These are phyloP conservation scores for Procambarus clarkii DNA, from an alignment of 1,140 invertebrate species.

Conservation along the genomic window DNA sequence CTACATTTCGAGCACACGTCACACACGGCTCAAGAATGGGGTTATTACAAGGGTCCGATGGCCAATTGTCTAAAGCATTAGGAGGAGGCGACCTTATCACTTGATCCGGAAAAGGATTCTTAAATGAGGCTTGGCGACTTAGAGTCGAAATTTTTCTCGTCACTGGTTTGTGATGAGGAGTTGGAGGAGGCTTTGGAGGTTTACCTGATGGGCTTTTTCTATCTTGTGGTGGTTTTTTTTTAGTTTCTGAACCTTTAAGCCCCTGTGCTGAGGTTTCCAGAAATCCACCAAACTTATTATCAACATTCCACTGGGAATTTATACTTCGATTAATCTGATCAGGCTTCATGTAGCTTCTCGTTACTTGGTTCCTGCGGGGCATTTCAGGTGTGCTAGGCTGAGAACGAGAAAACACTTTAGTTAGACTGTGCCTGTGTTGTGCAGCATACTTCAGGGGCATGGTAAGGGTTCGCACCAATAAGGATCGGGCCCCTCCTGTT, in stretches of 20 bases:
- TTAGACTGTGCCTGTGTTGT: conserved; percentile 66
- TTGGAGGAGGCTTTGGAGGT: conserved; percentile 58
- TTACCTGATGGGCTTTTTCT: conserved; percentile 42
- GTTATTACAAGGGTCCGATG: conserved; percentile 55
- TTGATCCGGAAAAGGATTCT: conserved; percentile 43
- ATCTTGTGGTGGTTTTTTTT: conserved; percentile 42
- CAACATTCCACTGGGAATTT: conserved; percentile 32
- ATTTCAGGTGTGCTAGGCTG: conserved; percentile 70
- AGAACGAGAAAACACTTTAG: conserved; percentile 68
- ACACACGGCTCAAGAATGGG: conserved; percentile 67
- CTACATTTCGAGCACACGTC: conserved; percentile 70
- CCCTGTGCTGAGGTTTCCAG: conserved; percentile 15
- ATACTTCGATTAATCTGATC: conserved; percentile 51
- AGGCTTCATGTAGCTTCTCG: conserved; percentile 64
- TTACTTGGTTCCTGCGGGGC: conserved; percentile 54
- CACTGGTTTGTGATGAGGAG: conserved; percentile 42
- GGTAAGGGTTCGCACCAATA: conserved; percentile 70
- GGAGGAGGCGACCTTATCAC: conserved; percentile 37
- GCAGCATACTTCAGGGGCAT: conserved; percentile 71
- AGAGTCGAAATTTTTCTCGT: conserved; percentile 37
- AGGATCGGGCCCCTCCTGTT: conserved; percentile 59
- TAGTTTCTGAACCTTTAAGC: not conserved
- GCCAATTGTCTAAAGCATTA: conserved; percentile 38
- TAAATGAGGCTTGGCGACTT: conserved; percentile 62
- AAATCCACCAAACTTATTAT: conserved; percentile 23